Conservation (phyloP, 1,140 invertebrate species). For the Drosophila trapezifrons region DNA sequence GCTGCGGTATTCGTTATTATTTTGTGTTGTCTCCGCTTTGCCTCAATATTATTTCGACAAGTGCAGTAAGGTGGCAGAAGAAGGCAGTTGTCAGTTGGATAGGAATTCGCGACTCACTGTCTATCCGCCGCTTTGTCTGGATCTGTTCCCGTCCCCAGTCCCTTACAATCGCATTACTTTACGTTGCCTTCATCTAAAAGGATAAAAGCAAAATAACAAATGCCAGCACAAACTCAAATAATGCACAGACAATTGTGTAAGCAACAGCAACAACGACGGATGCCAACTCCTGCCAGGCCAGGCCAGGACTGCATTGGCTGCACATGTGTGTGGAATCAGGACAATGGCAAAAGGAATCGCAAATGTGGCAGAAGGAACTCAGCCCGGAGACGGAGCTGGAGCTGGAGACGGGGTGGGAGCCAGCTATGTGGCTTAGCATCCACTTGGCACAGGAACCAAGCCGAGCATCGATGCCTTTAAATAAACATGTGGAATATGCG, state of each 20-base stretch:
- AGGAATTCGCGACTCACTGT: conserved; percentile 33
- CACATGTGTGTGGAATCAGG: conserved; percentile 21
- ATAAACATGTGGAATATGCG: conserved; percentile 48
- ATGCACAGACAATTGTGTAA: conserved; percentile 74
- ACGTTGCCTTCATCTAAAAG: conserved; percentile 52
- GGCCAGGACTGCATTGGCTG: conserved; percentile 5
- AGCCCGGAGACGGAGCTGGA: neutral
- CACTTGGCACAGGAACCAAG: conserved; percentile 33
- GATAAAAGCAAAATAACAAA: conserved; percentile 76
- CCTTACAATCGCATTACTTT: conserved; percentile 69
- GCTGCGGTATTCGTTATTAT: no score
- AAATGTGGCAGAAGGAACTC: conserved; percentile 63
- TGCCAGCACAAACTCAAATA: conserved; percentile 72
- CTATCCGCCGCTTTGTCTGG: conserved; percentile 7
- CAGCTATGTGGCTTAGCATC: conserved; percentile 44
- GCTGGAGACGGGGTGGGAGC: neutral
- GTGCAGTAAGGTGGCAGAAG: conserved; percentile 20
- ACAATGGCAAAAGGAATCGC: conserved; percentile 67
- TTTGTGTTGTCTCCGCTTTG: neutral
- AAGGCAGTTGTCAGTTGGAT: conserved; percentile 35
- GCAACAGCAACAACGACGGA: conserved; percentile 25
- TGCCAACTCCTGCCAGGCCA: conserved; percentile 13
- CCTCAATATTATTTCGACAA: conserved; percentile 1
- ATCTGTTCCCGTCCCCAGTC: conserved; percentile 8
- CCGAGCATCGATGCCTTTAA: conserved; percentile 36